A percentile compares a stretch with the other conserved stretches of the same genome.
These are phyloP conservation scores for Oncorhynchus nerka DNA, from an alignment of 2,113 vertebrate species.

Conservation along the genomic window DNA sequence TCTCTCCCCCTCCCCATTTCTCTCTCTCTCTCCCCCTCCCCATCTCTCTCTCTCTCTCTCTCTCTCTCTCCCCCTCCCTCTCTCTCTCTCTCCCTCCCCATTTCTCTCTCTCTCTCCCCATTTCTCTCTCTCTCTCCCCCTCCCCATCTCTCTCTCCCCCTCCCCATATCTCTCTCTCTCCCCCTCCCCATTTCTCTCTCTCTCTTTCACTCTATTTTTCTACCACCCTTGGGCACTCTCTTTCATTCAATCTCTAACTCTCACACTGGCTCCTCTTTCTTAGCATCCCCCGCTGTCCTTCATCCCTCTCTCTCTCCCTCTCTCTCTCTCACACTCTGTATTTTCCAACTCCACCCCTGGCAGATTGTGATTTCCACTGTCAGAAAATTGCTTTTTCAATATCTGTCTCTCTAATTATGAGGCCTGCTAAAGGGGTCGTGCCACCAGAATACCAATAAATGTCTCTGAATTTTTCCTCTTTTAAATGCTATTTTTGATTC, in stretches of 20 bases:
- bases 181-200: background rate
- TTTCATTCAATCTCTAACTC: slow-evolving; percentile 57
- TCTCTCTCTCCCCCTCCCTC: too few relatives aligned
- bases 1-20: too few relatives aligned
- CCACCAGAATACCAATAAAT: slow-evolving; percentile 75
- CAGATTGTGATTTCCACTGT: slow-evolving; percentile 79
- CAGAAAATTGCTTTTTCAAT: slow-evolving; percentile 81
- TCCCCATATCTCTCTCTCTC: too few relatives aligned
- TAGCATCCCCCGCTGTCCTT: slow-evolving; percentile 70
- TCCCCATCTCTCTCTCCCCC: too few relatives aligned
- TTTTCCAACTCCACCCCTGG: slow-evolving; percentile 72
- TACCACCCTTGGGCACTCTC: slow-evolving; percentile 54
- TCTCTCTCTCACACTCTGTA: slow-evolving; percentile 57
- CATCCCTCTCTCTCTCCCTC: slow-evolving; percentile 65
- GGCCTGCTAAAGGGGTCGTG: slow-evolving; percentile 73
- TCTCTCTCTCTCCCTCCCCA: too few relatives aligned
- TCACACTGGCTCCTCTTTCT: slow-evolving; percentile 68
- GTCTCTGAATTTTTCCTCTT: slow-evolving; percentile 51
- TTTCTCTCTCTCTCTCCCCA: too few relatives aligned
- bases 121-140: too few relatives aligned
- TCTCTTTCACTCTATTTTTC: slow-evolving; percentile 19
- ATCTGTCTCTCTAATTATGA: slow-evolving; percentile 78
- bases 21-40: too few relatives aligned
- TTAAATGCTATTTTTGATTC: slow-evolving; percentile 42
- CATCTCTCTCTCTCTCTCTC: too few relatives aligned